Evolutionary conservation across 2,113 vertebrate genomes (phyloP), one percentile per base, ranked within the genome.

Genomic region (Pseudolaguvia tuberculata): DNA sequence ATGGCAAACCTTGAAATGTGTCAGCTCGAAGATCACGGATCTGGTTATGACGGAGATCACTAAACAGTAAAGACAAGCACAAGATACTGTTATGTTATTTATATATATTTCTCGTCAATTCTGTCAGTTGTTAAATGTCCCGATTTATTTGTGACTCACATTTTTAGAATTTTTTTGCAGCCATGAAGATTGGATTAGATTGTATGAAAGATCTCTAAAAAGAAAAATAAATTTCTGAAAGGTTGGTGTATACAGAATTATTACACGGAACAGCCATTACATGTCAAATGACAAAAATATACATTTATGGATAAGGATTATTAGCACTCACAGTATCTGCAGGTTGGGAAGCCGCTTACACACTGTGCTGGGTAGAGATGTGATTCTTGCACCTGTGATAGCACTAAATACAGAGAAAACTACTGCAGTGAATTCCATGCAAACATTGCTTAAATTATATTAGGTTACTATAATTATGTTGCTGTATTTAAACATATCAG

Each of bases 201-300:
- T 97, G 74, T 94, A 95, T 45, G 96, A 97, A 55, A 98, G 89
- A 87, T 98, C 96, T 47, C 96, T 98, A 88, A 14, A 70, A 75
- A 78, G 69, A 56, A 66, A 50, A 35, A 35, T 2, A 42, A 0
- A 11, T 14, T 42, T 15, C 13, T 23, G 35, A 9, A 21, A 51
- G 18, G 20, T 1, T 25, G 3, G 35, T n/a, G 2, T 27, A 48
- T 25, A 27, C 51, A 18, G 14, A 9, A 50, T 17, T 18, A 17
- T 42, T 2, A 11, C 31, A 3, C 6, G 31, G 31, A 35, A 35
- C 27, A 35, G 27, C 20, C 12, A 55, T 58, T 29, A 25, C 3
- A 45, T 23, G 23, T 63, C n/a, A n/a, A n/a, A n/a, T 11, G 42
- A 10, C 39, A 63, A 63, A 66, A 48, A 47, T 15, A 47, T 14